Base-by-base conservation (phyloP, 2,113 vertebrate species). In the Coptodon rendalli region DNA sequence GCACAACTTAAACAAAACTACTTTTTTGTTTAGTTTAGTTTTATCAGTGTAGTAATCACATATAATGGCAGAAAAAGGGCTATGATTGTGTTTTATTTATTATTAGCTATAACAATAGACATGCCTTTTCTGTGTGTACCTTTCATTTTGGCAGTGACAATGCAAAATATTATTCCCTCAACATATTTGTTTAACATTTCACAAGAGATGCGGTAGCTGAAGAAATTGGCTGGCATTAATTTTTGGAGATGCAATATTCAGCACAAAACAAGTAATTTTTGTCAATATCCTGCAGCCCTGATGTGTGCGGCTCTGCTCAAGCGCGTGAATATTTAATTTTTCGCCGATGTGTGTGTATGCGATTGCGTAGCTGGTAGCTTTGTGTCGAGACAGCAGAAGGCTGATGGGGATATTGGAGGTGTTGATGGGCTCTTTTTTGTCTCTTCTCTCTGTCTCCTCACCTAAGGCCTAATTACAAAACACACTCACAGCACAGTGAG, bases 371-470 rank as follows among this genome's bases (percentile, higher is more conserved):
- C 43, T 76, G 68, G 31, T 34, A n/a, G 80, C 61, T 86, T 90
- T 68, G 79, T 89, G 91, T 61, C 1, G 34, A 87, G 84, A 2
- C 87, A 87, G 78, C 90, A 83, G 91, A 85, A 80, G 91, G 80
- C 52, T 87, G 84, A 93, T 86, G 80, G 91, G 89, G 83, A 9
- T 48, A 82, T 85, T 84, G 85, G 63, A 40, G 63, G 68, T 76
- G 85, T 73, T 76, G 90, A 91, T 94, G 59, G 82, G 79, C 82
- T 89, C 59, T 81, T 82, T 73, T 63, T 12, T 34, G 7, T 27
- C 56, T 73, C 13, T 17, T 29, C 38, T 16, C 34, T 61, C 79
- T 11, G 53, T 73, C 82, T 89, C 34, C 10, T 86, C 78, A 84
- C 80, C 89, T 89, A 24, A 81, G 66, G 87, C 45, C 53, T 88